A percentile compares a stretch with the other conserved stretches of the same genome.
phyloP scores from a whole-genome alignment of 1,140 invertebrate species.

The Scaptomyza hsui region DNA sequence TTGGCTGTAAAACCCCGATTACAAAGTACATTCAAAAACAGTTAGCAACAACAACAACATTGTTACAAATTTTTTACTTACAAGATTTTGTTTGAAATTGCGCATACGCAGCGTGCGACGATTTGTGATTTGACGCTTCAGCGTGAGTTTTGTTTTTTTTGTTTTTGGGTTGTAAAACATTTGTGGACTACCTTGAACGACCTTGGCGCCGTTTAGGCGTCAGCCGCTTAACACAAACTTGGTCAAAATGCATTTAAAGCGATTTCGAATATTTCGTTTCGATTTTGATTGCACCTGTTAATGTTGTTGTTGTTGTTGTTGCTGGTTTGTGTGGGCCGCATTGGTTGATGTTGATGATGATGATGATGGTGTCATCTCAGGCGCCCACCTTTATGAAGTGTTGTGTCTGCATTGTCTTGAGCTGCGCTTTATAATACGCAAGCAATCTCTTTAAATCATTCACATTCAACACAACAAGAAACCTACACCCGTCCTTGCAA shows the following conservation, averaged over 20 bases:
- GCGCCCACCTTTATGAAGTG: conserved; percentile 21
- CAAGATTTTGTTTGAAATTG: conserved; percentile 57
- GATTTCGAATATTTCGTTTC: conserved; percentile 12
- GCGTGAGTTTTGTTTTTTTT: conserved; percentile 3
- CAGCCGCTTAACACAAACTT: conserved; percentile 52
- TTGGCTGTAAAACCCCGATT: too few relatives aligned
- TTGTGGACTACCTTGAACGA: conserved; percentile 78
- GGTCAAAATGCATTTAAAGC: conserved; percentile 73
- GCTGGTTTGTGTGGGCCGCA: conserved; percentile 23
- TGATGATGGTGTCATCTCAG: conserved; percentile 64
- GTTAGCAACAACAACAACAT: too few relatives aligned
- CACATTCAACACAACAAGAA: neutral
- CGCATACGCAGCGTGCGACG: conserved; percentile 73
- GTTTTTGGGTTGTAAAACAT: conserved; percentile 42
- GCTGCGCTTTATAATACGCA: neutral
- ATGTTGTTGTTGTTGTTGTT: neutral
- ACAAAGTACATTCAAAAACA: too few relatives aligned
- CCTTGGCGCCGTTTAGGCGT: conserved; percentile 69
- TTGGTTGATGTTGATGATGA: conserved; percentile 10
- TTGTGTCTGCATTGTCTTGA: conserved; percentile 10
- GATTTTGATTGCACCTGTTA: conserved; percentile 31
- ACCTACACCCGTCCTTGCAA: conserved; percentile 65
- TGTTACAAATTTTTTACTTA: too few relatives aligned
- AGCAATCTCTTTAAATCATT: conserved; percentile 7
- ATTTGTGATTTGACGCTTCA: conserved; percentile 14